phyloP scores from a whole-genome alignment of 2,113 vertebrate genomes.

The Odobenus rosmarus region DNA sequence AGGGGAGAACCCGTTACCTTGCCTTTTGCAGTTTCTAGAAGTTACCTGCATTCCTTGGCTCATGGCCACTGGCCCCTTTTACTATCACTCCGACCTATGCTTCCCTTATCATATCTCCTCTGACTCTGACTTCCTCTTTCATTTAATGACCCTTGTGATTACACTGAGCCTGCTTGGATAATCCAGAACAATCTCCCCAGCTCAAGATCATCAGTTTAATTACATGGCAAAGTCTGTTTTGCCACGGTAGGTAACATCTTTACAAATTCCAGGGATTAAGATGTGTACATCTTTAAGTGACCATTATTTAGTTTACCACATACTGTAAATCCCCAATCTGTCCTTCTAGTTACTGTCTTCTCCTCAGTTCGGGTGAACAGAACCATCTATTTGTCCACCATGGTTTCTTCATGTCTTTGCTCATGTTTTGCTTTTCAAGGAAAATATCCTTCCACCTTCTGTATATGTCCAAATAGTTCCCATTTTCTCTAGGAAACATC shows the following conservation, averaged over 20 bases:
- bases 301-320: neutral
- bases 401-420: neutral
- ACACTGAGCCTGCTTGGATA: neutral
- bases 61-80: neutral
- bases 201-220: neutral
- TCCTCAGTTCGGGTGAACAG: neutral
- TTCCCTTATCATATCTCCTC: neutral
- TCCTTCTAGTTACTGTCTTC: neutral
- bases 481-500: neutral
- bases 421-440: neutral
- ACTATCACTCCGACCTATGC: neutral
- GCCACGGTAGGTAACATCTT: neutral
- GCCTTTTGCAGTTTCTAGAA: neutral
- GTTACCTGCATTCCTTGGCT: neutral
- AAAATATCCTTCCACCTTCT: neutral
- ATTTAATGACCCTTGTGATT: neutral
- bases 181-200: neutral
- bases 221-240: neutral
- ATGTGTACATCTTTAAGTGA: neutral
- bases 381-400: neutral
- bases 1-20: neutral
- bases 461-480: neutral
- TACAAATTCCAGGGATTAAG: neutral
- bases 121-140: neutral
- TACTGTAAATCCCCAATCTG: neutral